A percentile compares a stretch with the other conserved stretches of the same genome.
These are phyloP conservation scores for Gnathonemus longibarbis DNA, from an alignment of 2,113 vertebrate species.

Conservation along the genomic window DNA sequence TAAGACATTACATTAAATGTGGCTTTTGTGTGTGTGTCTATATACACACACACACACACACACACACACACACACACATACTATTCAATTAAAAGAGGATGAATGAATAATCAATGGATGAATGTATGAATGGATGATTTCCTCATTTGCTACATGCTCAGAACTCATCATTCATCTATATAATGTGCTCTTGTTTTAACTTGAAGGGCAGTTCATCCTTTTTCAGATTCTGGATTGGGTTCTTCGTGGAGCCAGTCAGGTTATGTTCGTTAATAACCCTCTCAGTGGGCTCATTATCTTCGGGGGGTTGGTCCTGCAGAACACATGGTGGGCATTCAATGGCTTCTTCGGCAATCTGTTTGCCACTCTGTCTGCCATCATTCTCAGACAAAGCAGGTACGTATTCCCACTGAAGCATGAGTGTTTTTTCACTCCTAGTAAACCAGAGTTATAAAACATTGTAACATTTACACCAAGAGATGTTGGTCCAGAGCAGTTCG, in stretches of 20 bases:
- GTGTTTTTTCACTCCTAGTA: background rate
- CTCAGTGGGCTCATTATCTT: slow-evolving; percentile 82
- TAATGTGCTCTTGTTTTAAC: background rate
- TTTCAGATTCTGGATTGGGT: slow-evolving; percentile 86
- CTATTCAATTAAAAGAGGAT: background rate
- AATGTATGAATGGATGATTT: background rate
- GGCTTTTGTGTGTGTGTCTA: background rate
- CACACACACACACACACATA: background rate
- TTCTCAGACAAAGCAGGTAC: slow-evolving; percentile 83
- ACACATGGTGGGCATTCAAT: slow-evolving; percentile 85
- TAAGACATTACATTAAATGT: background rate
- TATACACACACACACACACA: background rate
- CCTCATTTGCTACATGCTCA: background rate
- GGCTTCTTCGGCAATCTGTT: slow-evolving; percentile 76
- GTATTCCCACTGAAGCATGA: background rate
- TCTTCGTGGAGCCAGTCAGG: slow-evolving; percentile 85
- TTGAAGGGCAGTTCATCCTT: slow-evolving; percentile 72
- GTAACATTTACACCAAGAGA: too few relatives aligned
- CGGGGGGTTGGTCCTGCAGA: slow-evolving; percentile 79
- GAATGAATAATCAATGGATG: background rate
- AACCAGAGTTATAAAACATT: background rate
- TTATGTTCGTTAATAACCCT: slow-evolving; percentile 95
- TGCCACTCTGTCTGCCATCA: slow-evolving; percentile 78
- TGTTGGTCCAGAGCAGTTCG: too few relatives aligned
- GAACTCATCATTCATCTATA: background rate